phyloP scores from a whole-genome alignment of 2,888 invertebrate genomes.

The Atethmia centrago region DNA sequence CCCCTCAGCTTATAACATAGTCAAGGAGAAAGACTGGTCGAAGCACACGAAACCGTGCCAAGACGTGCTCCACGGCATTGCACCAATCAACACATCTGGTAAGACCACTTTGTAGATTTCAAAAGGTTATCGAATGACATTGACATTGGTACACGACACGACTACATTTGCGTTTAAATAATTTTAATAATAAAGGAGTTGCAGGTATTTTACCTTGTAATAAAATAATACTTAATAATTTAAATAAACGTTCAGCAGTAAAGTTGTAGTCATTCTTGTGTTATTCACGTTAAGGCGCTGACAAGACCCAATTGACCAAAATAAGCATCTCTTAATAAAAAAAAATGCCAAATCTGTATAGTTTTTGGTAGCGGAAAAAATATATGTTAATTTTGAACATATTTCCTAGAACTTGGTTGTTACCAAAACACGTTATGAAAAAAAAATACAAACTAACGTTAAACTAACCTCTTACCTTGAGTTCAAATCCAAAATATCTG shows the following conservation, averaged over 20 bases:
- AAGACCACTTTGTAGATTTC: slow-evolving; percentile 65
- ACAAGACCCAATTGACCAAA: too few species aligned
- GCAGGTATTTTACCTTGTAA: neutral
- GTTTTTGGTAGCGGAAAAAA: too few species aligned
- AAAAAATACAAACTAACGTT: too few species aligned
- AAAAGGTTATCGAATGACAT: slow-evolving; percentile 65
- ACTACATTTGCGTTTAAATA: neutral
- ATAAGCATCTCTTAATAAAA: too few species aligned
- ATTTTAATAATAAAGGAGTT: slow-evolving; percentile 1
- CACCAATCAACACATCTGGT: slow-evolving; percentile 85
- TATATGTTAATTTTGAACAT: too few species aligned
- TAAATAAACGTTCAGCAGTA: neutral
- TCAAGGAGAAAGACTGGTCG: slow-evolving; percentile 89
- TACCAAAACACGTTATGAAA: too few species aligned
- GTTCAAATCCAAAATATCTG: too few species aligned
- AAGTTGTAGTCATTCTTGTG: slow-evolving; percentile 6
- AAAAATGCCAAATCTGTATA: too few species aligned
- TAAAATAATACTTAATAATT: neutral
- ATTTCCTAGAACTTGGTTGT: too few species aligned
- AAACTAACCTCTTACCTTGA: too few species aligned
- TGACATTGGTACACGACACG: slow-evolving; percentile 57
- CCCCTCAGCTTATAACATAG: slow-evolving; percentile 73
- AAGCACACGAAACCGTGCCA: slow-evolving; percentile 93
- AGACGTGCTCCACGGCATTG: slow-evolving; percentile 90
- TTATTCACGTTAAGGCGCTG: neutral